These are phyloP conservation scores for Drosophila eohydei DNA, from an alignment of 2,888 invertebrate species.

Conservation along the genomic window DNA sequence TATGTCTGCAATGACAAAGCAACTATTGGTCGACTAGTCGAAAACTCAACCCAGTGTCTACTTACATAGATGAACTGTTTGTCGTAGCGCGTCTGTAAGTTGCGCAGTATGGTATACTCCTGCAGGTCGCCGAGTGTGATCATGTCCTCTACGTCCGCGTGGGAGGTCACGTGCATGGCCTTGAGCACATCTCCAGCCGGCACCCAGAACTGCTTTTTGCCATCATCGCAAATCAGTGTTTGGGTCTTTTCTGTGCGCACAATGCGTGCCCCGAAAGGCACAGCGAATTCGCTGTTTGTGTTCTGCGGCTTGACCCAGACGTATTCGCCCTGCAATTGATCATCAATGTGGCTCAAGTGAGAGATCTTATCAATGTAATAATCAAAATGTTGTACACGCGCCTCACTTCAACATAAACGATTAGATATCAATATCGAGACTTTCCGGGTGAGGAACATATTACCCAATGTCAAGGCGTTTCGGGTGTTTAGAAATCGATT, in stretches of 20 bases:
- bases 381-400: conserved; percentile 41
- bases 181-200: conserved; percentile 87
- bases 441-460: conserved; percentile 13
- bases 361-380: conserved; percentile 37
- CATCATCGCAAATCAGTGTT: conserved; percentile 93
- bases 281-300: conserved; percentile 90
- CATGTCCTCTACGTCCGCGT: conserved; percentile 96
- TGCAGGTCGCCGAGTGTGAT: conserved; percentile 97
- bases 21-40: neutral
- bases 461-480: conserved; percentile 28
- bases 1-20: conserved; percentile 90
- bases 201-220: conserved; percentile 90
- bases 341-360: neutral
- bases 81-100: conserved; percentile 94
- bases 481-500: conserved; percentile 12
- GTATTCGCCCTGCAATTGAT: conserved; percentile 90
- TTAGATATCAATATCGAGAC: conserved; percentile 35
- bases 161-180: conserved; percentile 91
- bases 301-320: conserved; percentile 94
- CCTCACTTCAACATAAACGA: conserved; percentile 19
- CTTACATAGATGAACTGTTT: conserved; percentile 96
- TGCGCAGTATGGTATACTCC: conserved; percentile 96
- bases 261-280: conserved; percentile 94
- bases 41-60: conserved; percentile 1
- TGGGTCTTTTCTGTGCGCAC: conserved; percentile 90